Base-by-base conservation (phyloP, 2,888 invertebrate species). In the Slavum lentiscoides region DNA sequence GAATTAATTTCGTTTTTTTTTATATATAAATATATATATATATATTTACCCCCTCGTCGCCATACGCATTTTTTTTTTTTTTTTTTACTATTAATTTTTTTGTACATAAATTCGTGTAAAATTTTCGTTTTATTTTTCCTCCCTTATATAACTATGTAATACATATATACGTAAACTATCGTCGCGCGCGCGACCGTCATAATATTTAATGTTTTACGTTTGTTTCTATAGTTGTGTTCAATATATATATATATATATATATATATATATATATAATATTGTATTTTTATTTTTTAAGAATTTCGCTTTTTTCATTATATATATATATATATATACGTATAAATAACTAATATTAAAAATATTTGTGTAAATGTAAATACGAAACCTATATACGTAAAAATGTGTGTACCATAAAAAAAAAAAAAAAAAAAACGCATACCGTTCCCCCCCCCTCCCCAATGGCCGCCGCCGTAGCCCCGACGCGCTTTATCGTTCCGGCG, bases 151-250 rank as follows among this genome's bases (percentile, higher is more conserved):
- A 15, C 17, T 58, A 55, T 30, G 9, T 30, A 62, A 64, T 58
- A 70, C n/a, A 55, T 64, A 53, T 64, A 74, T 62, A 61, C 55
- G 30, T 64, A 58, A 19, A 39, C 2, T 55, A 72, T 68, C 30
- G 58, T 75, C 75, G 75, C 75, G 9, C 67, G 67, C 75, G 75
- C 75, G 67, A 75, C 67, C 53, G 17, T 80, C 55, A 62, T 72
- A 8, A 39, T 39, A 43, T 9, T 43, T 49, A 49, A 49, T 13
- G 6, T 43, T n/a, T n/a, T 13, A 49, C 49, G 62, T 80, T 80
- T 80, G 80, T 80, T 80, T 80, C 72, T 80, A 30, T 30, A 80
- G 80, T 72, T 80, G 80, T 72, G 80, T 80, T 80, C 80, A 80
- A 69, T 76, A 43, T 64, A 77, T 43, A 43, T 9, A 30, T 30